These are phyloP conservation scores for Mamestra brassicae DNA, from an alignment of 2,888 invertebrate genomes.

Conservation along the genomic window DNA sequence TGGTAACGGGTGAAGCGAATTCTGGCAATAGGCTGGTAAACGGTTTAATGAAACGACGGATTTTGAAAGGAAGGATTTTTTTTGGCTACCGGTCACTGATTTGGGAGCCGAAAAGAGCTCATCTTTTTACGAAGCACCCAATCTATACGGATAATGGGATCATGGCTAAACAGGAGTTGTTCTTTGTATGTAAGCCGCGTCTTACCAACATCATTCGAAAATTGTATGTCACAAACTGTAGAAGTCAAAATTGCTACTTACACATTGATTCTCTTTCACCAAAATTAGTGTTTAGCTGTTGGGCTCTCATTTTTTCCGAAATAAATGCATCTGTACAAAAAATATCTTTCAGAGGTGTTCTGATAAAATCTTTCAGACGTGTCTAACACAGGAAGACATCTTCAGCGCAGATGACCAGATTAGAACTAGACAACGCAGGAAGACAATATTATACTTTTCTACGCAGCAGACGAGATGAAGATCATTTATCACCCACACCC, in stretches of 20 bases:
- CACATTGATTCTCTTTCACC: too few relatives aligned
- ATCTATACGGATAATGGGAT: too few relatives aligned
- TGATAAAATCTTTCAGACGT: conserved; percentile 1
- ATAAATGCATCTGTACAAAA: too few relatives aligned
- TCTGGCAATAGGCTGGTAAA: not conserved
- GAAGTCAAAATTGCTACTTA: too few relatives aligned
- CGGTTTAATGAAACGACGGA: not conserved
- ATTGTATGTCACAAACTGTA: too few relatives aligned
- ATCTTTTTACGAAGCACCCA: not conserved
- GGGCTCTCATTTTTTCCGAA: too few relatives aligned
- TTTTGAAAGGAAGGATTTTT: not conserved
- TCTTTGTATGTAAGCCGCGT: not conserved
- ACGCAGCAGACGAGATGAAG: not conserved
- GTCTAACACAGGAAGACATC: not conserved
- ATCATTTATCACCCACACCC: conserved; percentile 5
- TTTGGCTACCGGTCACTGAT: not conserved
- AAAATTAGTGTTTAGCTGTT: too few relatives aligned
- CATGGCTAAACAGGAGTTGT: not conserved
- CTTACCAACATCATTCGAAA: too few relatives aligned
- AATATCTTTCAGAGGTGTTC: not conserved
- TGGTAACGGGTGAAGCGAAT: conserved; percentile 11
- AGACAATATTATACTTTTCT: not conserved
- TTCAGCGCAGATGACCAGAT: not conserved
- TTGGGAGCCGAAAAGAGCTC: not conserved
- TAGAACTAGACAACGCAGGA: not conserved